Base-by-base conservation (phyloP, 2,888 invertebrate species). In the Hyppa rectilinea region DNA sequence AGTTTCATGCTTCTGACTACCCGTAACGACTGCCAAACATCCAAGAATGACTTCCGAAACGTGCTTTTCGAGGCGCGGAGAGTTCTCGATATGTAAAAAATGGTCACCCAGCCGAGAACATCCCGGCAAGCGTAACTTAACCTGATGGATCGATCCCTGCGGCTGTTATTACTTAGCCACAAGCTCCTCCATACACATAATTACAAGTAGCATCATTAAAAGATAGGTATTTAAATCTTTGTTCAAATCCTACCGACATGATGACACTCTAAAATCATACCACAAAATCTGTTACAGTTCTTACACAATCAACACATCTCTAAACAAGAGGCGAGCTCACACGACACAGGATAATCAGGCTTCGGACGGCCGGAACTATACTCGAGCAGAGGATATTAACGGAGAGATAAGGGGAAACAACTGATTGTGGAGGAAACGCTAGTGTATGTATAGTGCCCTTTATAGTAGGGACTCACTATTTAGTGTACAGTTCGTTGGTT, bases 351-450 rank as follows among this genome's bases (percentile, higher is more conserved):
- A 83, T 85, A 83, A 81, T 84, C 85, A 75, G 56, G 63, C 73
- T 56, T 74, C 72, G 69, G 62, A 74, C 61, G 76, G 66, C 85
- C 89, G 88, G 87, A 88, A 86, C 83, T 76, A 80, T 81, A 85
- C 84, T 78, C 82, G 73, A 83, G 78, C 83, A 64, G 78, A 82
- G 87, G 84, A 85, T 87, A 88, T 88, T 88, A 88, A 82, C 81
- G 66, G 53, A 63, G 58, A 85, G 81, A 80, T 84, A 87, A 85
- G 87, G 85, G 78, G 76, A 74, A 85, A 85, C 83, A 85, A 86
- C 87, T 82, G 88, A 88, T 88, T 87, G 84, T 80, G 67, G 70
- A 76, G 82, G 81, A 83, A 85, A 80, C 52, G 69, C 53, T 55
- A 65, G 67, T 74, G 75, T 78, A 75, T 78, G 70, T 82, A 72